Conservation (phyloP, 2,797 vertebrate species). For the Xenops minutus region DNA sequence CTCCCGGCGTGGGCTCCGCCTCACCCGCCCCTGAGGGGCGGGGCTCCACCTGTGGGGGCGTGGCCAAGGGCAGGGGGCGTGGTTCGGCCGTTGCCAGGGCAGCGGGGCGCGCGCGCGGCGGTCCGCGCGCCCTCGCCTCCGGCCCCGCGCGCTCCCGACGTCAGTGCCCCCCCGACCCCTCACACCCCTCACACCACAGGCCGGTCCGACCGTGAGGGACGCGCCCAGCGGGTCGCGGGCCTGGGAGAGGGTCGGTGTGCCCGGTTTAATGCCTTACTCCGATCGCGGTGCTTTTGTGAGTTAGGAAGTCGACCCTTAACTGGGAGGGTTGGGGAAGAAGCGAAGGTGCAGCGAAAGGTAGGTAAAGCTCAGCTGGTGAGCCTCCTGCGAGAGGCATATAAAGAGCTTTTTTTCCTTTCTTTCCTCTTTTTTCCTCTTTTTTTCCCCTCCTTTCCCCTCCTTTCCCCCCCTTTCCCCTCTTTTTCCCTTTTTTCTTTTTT, state of each 20-base stretch:
- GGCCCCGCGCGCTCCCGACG: no score
- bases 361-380: background rate
- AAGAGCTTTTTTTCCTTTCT: no score
- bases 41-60: background rate
- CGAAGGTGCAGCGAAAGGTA: background rate
- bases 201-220: background rate
- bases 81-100: background rate
- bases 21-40: background rate
- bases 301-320: background rate
- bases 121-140: no score
- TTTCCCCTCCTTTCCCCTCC: no score
- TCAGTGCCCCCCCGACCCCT: background rate
- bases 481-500: background rate
- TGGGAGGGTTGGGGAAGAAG: background rate
- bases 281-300: background rate
- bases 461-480: no score
- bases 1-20: no score
- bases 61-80: no score
- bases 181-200: no score
- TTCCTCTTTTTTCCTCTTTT: no score
- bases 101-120: background rate
- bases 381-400: rapidly evolving
- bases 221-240: rapidly evolving
- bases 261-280: background rate
- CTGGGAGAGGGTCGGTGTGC: background rate